A percentile compares a stretch with the other conserved stretches of the same genome.
Conservation (phyloP, 2,797 vertebrate species). For the Muscicapa comitata region DNA sequence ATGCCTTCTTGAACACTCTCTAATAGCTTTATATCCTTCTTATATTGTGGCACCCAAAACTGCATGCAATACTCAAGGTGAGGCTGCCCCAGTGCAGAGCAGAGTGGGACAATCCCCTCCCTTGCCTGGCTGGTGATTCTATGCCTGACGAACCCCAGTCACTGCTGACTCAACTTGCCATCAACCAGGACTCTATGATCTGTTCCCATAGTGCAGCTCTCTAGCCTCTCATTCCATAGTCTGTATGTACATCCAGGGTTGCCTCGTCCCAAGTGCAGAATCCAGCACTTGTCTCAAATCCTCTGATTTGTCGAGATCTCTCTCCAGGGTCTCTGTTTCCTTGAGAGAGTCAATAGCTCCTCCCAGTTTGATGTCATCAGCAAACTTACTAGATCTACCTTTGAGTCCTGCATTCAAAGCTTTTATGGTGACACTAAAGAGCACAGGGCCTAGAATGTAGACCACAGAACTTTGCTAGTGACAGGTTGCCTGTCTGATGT, state of each 20-base stretch:
- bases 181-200: neutral
- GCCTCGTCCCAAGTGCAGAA: neutral
- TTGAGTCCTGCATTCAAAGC: neutral
- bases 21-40: neutral
- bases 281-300: neutral
- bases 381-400: neutral
- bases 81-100: neutral
- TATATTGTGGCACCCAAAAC: neutral
- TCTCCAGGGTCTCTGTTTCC: neutral
- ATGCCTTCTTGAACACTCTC: neutral
- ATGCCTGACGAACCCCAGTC: neutral
- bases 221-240: neutral
- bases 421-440: neutral
- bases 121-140: neutral
- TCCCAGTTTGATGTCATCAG: neutral
- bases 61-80: rapidly evolving
- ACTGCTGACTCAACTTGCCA: neutral
- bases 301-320: neutral
- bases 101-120: neutral
- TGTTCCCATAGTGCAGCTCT: neutral
- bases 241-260: neutral
- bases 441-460: neutral
- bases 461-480: neutral
- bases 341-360: neutral
- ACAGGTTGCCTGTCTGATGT: neutral